Evolutionary conservation across 2,797 vertebrate species (phyloP).

Genomic region (Mionectes olivaceus): DNA sequence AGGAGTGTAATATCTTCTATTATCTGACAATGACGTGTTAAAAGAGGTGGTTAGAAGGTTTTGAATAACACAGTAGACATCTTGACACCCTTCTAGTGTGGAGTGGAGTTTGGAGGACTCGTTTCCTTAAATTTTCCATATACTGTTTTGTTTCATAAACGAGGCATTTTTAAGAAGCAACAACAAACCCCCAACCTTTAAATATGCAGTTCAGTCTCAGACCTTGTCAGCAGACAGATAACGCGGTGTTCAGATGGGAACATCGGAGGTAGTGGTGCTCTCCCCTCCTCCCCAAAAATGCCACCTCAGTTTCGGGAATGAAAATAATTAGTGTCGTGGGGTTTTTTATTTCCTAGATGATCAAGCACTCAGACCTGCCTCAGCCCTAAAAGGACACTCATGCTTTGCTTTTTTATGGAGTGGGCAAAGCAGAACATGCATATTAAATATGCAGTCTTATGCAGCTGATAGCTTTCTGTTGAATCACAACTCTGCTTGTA

Average conservation of each 20-base stretch:
- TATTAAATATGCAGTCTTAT: not conserved
- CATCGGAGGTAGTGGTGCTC: fast-evolving
- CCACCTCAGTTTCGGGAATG: not conserved
- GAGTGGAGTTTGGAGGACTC: not conserved
- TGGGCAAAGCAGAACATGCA: slow-evolving; percentile 7
- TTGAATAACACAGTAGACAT: not conserved
- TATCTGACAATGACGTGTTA: not conserved
- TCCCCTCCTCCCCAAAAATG: not conserved
- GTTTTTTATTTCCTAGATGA: not conserved
- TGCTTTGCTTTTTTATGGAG: not conserved
- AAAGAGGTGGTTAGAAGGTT: not conserved
- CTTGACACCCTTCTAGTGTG: not conserved
- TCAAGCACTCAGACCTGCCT: not conserved
- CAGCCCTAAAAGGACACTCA: not conserved
- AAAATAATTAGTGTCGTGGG: not conserved
- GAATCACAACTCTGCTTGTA: slow-evolving; percentile 29
- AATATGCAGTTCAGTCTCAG: not conserved
- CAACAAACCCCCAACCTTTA: not conserved
- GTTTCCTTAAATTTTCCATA: not conserved
- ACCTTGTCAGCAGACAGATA: not conserved
- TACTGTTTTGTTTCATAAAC: not conserved
- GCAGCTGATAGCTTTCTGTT: slow-evolving; percentile 47
- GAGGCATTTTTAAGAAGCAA: not conserved
- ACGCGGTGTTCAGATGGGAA: not conserved
- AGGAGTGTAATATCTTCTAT: fast-evolving